phyloP scores from a whole-genome alignment of 2,888 invertebrate genomes.

The Dynastes tityus region DNA sequence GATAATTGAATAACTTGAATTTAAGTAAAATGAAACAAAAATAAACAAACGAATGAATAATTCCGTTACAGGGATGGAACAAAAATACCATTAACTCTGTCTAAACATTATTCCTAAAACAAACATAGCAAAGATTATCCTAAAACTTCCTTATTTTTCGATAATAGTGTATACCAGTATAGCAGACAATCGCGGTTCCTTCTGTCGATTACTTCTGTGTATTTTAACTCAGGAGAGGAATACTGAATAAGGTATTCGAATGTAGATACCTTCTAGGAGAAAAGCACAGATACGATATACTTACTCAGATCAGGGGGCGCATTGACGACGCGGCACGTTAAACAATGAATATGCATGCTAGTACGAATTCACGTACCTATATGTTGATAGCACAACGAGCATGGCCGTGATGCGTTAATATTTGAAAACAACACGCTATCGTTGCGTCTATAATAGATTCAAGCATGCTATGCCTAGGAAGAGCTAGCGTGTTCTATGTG shows the following conservation, averaged over 20 bases:
- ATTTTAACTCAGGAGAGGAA: slow-evolving; percentile 18
- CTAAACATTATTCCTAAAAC: too few relatives aligned
- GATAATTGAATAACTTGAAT: too few relatives aligned
- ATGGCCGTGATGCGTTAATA: background rate
- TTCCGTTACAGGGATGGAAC: too few relatives aligned
- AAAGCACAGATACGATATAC: background rate
- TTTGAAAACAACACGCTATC: slow-evolving; percentile 1
- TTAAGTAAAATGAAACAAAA: too few relatives aligned
- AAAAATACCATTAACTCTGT: too few relatives aligned
- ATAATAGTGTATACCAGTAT: background rate
- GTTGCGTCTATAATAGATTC: background rate
- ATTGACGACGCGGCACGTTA: background rate
- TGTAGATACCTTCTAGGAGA: background rate
- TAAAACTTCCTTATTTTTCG: too few relatives aligned
- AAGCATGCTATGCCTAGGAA: background rate
- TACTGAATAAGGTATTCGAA: slow-evolving; percentile 9
- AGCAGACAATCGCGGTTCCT: background rate
- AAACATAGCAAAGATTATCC: too few relatives aligned
- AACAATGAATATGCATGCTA: background rate
- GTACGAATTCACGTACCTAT: too few relatives aligned
- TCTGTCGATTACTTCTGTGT: slow-evolving; percentile 22
- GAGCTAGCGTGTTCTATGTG: too few relatives aligned
- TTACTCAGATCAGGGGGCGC: background rate
- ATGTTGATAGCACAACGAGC: background rate
- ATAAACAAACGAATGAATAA: too few relatives aligned